Evolutionary conservation across 2,888 invertebrate species (phyloP).

Genomic region (Junonia oenone): DNA sequence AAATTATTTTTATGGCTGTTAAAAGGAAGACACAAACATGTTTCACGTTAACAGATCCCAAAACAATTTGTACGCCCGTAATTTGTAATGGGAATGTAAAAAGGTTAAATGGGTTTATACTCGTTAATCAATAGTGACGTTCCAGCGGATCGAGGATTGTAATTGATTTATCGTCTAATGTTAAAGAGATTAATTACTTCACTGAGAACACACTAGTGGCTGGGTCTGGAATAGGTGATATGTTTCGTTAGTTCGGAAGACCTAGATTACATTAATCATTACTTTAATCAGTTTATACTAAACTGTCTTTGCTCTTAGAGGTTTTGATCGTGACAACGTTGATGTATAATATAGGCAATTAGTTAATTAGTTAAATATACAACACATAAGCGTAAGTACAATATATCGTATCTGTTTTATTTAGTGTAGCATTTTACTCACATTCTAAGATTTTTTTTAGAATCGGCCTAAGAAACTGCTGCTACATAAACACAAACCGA

Average conservation of each 20-base stretch:
- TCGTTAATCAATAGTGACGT: conserved; percentile 7
- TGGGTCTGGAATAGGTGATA: not conserved
- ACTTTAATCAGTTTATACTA: too few species aligned
- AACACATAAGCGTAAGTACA: too few species aligned
- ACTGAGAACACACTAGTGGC: not conserved
- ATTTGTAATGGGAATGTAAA: conserved; percentile 1
- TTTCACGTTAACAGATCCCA: not conserved
- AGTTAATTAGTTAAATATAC: too few species aligned
- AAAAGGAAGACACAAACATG: not conserved
- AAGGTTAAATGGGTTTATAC: conserved; percentile 9
- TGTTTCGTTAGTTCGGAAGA: not conserved
- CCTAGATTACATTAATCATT: not conserved
- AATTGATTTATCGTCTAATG: conserved; percentile 19
- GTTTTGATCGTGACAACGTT: too few species aligned
- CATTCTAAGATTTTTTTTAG: too few species aligned
- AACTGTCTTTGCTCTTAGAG: too few species aligned
- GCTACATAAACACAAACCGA: too few species aligned
- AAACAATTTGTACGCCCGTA: not conserved
- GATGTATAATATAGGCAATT: too few species aligned
- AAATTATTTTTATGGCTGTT: too few species aligned
- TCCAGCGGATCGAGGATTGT: not conserved
- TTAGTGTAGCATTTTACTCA: too few species aligned
- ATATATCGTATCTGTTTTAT: too few species aligned
- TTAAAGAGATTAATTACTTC: conserved; percentile 18
- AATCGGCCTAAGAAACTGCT: too few species aligned